Base-by-base conservation (phyloP, 2,797 vertebrate genomes). In the Sparidentex hasta region DNA sequence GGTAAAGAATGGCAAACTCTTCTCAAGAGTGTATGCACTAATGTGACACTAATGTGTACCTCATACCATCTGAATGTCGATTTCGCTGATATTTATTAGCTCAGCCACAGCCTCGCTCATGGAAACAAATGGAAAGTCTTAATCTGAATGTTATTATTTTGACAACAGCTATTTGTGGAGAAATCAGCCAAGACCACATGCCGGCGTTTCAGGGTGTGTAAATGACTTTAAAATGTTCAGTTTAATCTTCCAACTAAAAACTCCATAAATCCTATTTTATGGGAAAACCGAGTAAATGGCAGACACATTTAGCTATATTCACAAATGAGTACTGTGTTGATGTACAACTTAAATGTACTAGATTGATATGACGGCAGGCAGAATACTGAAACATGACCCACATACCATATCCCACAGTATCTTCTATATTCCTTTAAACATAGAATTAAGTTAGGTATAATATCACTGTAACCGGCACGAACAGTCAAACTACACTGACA, bases 101-200 rank as follows among this genome's bases (percentile, higher is more conserved):
- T 82, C 51, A 73, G 68, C 66, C 72, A 59, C 69, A 85, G 56
- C 38, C 29, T 70, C 64, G 61, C 81, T 82, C 58, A 70, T 74
- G 65, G 52, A 84, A 86, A 84, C 65, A 87, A 87, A 88, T 86
- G 78, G 59, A 76, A 85, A 80, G 81, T 72, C 68, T 65, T 82
- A 82, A 90, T 91, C 79, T 75, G 33, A 66, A 76, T 66, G 59
- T 66, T 68, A 79, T 90, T 88, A 84, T 75, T 87, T 76, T 88
- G 82, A 86, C 84, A 83, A 86, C 72, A 82, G 74, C 66, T 74
- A 79, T 88, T 91, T 91, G 71, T 74, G 67, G 74, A 73, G 74
- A 72, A 82, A 81, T 75, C 65, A 87, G 78, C 65, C 38, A 84
- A 62, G 38, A 77, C 41, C 76, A 87, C 77, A 83, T 83, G 88